Conservation (phyloP, 2,113 vertebrate genomes). For the Chlorocebus sabaeus region DNA sequence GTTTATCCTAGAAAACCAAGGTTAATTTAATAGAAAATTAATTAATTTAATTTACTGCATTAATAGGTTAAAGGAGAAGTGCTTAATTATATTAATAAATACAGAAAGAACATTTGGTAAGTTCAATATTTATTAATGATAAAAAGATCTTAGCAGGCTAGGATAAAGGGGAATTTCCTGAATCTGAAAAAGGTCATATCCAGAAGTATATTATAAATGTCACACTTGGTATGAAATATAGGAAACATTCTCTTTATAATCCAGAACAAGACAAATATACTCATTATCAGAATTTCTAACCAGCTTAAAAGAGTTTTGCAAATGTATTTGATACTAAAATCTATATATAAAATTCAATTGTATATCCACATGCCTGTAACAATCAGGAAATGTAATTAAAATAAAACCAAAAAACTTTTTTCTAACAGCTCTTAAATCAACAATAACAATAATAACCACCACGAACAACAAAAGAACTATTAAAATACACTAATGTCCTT, state of each 20-base stretch:
- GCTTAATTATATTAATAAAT: neutral
- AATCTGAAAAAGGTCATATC: neutral
- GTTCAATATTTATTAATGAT: neutral
- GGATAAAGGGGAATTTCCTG: neutral
- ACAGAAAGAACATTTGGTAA: neutral
- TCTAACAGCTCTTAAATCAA: neutral
- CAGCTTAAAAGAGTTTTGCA: neutral
- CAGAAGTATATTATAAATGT: neutral
- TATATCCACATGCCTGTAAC: neutral
- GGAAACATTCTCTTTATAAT: neutral
- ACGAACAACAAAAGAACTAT: neutral
- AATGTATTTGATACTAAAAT: neutral
- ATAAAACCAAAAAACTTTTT: conserved; percentile 2
- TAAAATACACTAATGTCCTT: neutral
- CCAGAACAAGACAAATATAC: neutral
- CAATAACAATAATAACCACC: neutral
- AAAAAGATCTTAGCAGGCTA: neutral
- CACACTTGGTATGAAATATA: neutral
- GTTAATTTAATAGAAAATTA: neutral
- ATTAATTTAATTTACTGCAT: neutral
- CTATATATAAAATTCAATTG: neutral
- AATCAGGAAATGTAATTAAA: neutral
- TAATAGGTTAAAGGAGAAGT: neutral
- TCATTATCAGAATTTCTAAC: neutral
- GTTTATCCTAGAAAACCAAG: neutral